Conservation (phyloP, 1,140 invertebrate genomes). For the Heterodera schachtii region DNA sequence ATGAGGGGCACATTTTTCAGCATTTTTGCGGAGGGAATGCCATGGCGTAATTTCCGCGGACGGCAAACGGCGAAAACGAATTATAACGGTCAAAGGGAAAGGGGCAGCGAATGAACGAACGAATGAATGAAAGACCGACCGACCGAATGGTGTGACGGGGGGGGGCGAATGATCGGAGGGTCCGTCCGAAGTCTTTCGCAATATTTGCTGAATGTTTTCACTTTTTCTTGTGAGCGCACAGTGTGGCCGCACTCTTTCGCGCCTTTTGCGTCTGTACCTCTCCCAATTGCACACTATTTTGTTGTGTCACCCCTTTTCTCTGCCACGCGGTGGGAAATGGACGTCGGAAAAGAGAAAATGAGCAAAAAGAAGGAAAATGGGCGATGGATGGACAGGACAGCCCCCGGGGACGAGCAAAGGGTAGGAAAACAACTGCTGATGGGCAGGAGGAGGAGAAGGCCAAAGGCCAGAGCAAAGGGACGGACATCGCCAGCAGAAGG, state of each 20-base stretch:
- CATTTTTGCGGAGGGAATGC: too few relatives aligned
- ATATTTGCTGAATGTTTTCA: conserved; percentile 4
- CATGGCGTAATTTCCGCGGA: too few relatives aligned
- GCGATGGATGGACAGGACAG: conserved; percentile 1
- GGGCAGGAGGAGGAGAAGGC: not conserved
- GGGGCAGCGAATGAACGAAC: too few relatives aligned
- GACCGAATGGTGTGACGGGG: too few relatives aligned
- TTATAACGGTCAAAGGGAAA: too few relatives aligned
- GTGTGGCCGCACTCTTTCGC: not conserved
- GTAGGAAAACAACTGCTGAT: conserved; percentile 3
- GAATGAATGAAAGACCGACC: too few relatives aligned
- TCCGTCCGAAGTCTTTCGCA: not conserved
- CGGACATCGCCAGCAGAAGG: not conserved
- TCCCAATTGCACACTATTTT: not conserved
- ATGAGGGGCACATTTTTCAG: not conserved
- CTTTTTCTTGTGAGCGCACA: not conserved
- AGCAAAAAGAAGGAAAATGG: not conserved
- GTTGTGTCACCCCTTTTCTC: not conserved
- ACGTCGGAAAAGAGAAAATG: conserved; percentile 2
- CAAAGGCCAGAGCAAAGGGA: not conserved
- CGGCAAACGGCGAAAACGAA: too few relatives aligned
- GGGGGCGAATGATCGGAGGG: not conserved
- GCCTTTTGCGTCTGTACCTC: not conserved
- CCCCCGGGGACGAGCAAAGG: not conserved
- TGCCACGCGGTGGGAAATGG: not conserved